Evolutionary conservation across 2,888 invertebrate genomes (phyloP).

Genomic region (Cordilura impudica): DNA sequence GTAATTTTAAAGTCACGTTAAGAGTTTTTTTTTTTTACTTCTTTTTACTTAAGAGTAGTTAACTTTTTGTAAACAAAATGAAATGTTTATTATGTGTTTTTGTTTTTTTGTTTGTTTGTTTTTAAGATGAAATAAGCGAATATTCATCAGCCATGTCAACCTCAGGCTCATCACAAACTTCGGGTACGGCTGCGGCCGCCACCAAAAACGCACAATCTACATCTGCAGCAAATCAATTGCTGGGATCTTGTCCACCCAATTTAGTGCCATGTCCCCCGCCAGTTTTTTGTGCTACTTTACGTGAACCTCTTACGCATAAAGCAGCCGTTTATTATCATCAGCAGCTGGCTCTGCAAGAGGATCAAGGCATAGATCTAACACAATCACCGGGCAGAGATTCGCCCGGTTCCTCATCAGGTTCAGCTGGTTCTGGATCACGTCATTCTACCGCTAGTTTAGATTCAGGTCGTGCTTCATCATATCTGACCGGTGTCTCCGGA

Average conservation of each 20-base stretch:
- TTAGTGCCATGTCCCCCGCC: slow-evolving; percentile 82
- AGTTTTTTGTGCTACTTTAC: slow-evolving; percentile 80
- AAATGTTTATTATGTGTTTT: too few species aligned
- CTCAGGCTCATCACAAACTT: slow-evolving; percentile 64
- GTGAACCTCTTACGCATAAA: slow-evolving; percentile 85
- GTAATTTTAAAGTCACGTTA: not conserved
- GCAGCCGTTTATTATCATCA: slow-evolving; percentile 89
- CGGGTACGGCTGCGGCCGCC: slow-evolving; percentile 45
- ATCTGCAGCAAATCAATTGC: slow-evolving; percentile 62
- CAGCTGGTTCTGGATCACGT: slow-evolving; percentile 91
- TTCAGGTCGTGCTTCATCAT: slow-evolving; percentile 93
- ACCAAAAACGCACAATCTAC: slow-evolving; percentile 47
- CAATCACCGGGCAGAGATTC: slow-evolving; percentile 96
- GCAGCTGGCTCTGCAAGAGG: slow-evolving; percentile 89
- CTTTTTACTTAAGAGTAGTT: too few species aligned
- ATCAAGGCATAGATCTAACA: slow-evolving; percentile 92
- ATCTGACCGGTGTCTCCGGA: slow-evolving; percentile 79
- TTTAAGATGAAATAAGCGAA: slow-evolving; percentile 83
- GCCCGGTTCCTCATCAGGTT: slow-evolving; percentile 92
- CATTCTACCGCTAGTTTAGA: slow-evolving; percentile 92
- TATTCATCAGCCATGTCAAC: slow-evolving; percentile 65
- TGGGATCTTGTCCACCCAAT: slow-evolving; percentile 66
- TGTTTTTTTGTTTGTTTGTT: not conserved
- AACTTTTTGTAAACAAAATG: too few species aligned
- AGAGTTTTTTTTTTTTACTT: too few species aligned